Base-by-base conservation (phyloP, 2,113 vertebrate genomes). In the Tonatia bakeri region DNA sequence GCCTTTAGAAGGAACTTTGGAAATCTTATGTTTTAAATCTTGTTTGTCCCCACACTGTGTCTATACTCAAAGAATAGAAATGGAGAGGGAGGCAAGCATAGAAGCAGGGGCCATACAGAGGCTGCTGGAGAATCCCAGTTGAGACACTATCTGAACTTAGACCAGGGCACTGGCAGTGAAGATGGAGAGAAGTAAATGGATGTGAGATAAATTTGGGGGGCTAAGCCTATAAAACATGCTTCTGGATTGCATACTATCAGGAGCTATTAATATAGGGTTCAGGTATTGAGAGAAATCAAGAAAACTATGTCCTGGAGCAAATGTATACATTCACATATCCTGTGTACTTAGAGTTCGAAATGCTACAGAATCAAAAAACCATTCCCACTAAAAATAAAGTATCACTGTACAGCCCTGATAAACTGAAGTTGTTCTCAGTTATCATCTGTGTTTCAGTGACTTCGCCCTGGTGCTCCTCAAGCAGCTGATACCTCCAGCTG, bases 1-100 rank as follows among this genome's bases (percentile, higher is more conserved):
- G 92, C 92, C 97, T 98, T 97, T 94, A 91, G 97, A 97, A 94
- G 93, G 88, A 96, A 97, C 96, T 98, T 97, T 91, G 91, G 95
- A 96, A 97, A 97, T 96, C 97, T 97, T 79, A 61, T 28, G 67
- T 97, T 97, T 95, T 90, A 96, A 97, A 97, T 91, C 94, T 89
- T 94, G 17, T 95, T 91, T 86, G 56, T 79, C 31, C 61, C 65
- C 9, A 50, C 61, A 47, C 61, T 85, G 45, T 81, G 33, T 84
- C 65, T 92, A 54, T 67, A 47, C 36, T 77, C 64, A 80, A 79
- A 87, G n/a, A 64, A 24, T 1, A 52, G 73, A 54, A 50, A 64
- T 1, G 19, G 26, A n/a, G 28, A 7, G 45, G 26, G 28, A 54
- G 82, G 38, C 4, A 12, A 17, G 54, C 50, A 13, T 16, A 14